A percentile compares a stretch with the other conserved stretches of the same genome.
phyloP scores from a whole-genome alignment of 2,888 invertebrate genomes.

The Trichacis sp. region DNA sequence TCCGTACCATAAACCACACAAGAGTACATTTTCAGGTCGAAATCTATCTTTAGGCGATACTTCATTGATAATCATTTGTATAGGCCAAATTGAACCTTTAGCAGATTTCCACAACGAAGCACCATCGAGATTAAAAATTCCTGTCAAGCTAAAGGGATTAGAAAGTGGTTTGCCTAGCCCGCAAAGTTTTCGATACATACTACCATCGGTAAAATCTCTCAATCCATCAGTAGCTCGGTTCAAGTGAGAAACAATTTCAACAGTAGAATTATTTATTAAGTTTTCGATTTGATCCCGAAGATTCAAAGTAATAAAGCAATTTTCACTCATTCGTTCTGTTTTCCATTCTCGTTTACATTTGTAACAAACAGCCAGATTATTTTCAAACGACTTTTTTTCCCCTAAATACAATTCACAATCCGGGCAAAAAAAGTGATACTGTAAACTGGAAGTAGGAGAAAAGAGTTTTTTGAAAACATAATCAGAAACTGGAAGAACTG shows the following conservation, averaged over 20 bases:
- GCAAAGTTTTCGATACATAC: background rate
- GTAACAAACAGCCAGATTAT: background rate
- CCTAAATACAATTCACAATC: conserved; percentile 2
- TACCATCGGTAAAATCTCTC: background rate
- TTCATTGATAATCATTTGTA: background rate
- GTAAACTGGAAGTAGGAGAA: background rate
- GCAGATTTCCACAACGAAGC: background rate
- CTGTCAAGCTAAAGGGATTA: background rate
- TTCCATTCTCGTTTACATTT: conserved; percentile 1
- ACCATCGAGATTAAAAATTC: conserved; percentile 1
- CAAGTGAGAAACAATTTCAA: conserved; percentile 3
- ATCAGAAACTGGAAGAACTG: background rate
- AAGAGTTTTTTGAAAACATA: conserved; percentile 3
- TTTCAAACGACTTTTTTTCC: conserved; percentile 1
- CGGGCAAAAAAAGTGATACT: conserved; percentile 2
- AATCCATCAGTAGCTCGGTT: background rate
- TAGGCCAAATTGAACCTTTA: background rate
- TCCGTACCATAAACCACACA: background rate
- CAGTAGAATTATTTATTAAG: background rate
- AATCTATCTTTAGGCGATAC: conserved; percentile 3
- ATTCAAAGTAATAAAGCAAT: conserved; percentile 2
- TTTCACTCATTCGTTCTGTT: conserved; percentile 1
- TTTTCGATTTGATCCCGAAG: background rate
- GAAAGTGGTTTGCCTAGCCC: background rate
- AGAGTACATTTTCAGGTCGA: conserved; percentile 1